Base-by-base conservation (phyloP, 2,888 invertebrate species). In the Morpho helenor region DNA sequence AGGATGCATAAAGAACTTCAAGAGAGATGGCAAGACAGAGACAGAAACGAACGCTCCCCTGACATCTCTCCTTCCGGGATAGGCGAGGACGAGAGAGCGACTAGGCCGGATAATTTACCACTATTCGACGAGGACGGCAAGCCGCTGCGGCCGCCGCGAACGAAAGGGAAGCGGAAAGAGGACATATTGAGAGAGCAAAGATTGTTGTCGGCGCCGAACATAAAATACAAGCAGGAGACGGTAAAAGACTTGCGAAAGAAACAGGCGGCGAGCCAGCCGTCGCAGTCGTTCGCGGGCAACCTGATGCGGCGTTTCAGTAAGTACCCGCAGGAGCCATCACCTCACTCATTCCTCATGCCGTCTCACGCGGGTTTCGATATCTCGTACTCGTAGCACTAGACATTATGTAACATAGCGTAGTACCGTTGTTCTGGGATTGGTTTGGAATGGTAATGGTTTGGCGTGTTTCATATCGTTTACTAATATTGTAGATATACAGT, bases 221-320 rank as follows among this genome's bases (percentile, higher is more conserved):
- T 94, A 67, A 95, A 95, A 80, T 91, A 86, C 74, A 85, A 87
- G 73, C 84, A 85, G 70, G 92, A 93, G 66, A 84, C 85, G 68
- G 80, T 79, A 70, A 87, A 85, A 74, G 93, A 92, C 76, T 84
- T 92, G 71, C 88, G 94, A 79, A 89, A 91, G 72, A 87, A 85
- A 75, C 91, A 87, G 67, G 84, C 85, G 69, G 69, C 77, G 67
- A 79, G 82, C 76, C 73, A 76, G 80, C 73, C 84, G 79, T 75
- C 80, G 90, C 77, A 80, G 90, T 79, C 94, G 64, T 94, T 95
- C 91, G 93, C 95, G 72, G 94, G 95, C 79, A 94, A 92, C 91
- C 91, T 96, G 73, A 95, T 95, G 92, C 93, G 96, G 83, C 94
- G 96, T 92, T 95, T 96, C 94, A 96, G 96, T 96, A 96, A 96